Conservation (phyloP, 2,113 vertebrate genomes). For the Heptranchias perlo region DNA sequence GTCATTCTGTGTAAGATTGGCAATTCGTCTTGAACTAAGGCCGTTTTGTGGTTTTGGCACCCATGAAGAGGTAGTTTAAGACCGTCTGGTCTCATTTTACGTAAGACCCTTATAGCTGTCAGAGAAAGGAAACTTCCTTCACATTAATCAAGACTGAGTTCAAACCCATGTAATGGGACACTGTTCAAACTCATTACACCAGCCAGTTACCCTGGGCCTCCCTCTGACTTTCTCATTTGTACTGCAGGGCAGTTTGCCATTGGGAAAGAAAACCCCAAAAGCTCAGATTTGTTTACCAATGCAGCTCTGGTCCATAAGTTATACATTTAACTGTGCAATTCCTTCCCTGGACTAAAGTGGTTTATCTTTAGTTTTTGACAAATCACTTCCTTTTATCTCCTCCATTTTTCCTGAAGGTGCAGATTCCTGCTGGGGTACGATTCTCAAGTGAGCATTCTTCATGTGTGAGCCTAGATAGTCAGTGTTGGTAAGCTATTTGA, state of each 20-base stretch:
- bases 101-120: not conserved
- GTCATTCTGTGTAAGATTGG: not conserved
- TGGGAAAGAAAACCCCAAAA: not conserved
- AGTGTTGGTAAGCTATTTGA: not conserved
- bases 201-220: not conserved
- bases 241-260: not conserved
- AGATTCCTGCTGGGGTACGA: not conserved
- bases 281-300: not conserved
- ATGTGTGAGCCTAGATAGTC: not conserved
- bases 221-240: not conserved
- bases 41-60: not conserved
- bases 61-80: not conserved
- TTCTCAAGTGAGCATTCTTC: not conserved
- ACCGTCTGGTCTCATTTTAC: not conserved
- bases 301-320: not conserved
- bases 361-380: not conserved
- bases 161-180: not conserved
- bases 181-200: not conserved
- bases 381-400: not conserved
- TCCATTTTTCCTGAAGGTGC: not conserved
- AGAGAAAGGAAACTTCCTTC: not conserved
- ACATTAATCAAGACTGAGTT: constrained; percentile 17
- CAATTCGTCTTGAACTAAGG: not conserved
- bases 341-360: not conserved
- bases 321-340: not conserved